These are phyloP conservation scores for Cryptotermes secundus DNA, from an alignment of 1,140 invertebrate species.

Conservation along the genomic window DNA sequence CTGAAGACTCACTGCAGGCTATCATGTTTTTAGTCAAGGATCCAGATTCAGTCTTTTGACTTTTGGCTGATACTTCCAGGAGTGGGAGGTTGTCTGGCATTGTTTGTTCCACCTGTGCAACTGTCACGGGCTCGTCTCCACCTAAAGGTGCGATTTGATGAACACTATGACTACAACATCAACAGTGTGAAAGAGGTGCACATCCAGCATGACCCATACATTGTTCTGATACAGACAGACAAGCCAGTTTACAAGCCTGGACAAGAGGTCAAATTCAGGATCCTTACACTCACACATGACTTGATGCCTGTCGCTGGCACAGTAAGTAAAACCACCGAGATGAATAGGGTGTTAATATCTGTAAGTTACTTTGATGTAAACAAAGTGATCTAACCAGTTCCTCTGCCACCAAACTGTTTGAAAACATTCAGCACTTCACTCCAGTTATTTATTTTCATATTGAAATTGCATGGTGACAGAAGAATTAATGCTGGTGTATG, in stretches of 20 bases:
- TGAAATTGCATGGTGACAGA: no score
- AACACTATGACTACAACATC: constrained; percentile 53
- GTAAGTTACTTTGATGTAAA: background rate
- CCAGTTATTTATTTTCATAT: no score
- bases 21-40: no score
- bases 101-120: constrained; percentile 39
- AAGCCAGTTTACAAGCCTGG: constrained; percentile 61
- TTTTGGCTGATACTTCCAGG: background rate
- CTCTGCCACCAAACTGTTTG: constrained; percentile 2
- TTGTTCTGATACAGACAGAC: constrained; percentile 29
- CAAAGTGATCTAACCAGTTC: background rate
- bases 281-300: constrained; percentile 53
- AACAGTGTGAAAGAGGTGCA: constrained; percentile 49
- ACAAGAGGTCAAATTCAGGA: constrained; percentile 56
- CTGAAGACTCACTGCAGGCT: no score
- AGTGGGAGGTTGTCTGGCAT: background rate
- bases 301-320: constrained; percentile 51
- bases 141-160: constrained; percentile 53
- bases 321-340: constrained; percentile 43
- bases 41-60: no score
- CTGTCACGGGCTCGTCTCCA: constrained; percentile 48
- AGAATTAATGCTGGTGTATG: no score
- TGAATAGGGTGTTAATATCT: no score
- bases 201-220: constrained; percentile 48
- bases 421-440: constrained; percentile 37